Conservation (phyloP, 2,888 invertebrate species). For the Cheilosia impressa region DNA sequence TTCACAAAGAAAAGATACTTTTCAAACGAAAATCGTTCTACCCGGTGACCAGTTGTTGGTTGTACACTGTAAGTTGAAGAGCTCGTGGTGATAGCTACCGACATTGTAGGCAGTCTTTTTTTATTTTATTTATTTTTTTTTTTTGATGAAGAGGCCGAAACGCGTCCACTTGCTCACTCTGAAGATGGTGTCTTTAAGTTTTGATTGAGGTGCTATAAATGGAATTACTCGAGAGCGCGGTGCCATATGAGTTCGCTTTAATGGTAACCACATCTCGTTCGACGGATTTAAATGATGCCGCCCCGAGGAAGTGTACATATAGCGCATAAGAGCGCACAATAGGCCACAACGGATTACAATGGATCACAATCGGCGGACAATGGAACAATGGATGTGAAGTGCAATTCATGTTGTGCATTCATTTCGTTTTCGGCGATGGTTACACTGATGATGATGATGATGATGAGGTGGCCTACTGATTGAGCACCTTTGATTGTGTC, state of each 20-base stretch:
- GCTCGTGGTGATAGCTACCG: constrained; percentile 21
- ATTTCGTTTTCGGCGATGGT: constrained; percentile 58
- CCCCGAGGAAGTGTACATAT: not conserved
- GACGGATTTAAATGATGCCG: constrained; percentile 57
- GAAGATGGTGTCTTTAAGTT: constrained; percentile 56
- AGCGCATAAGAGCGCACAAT: constrained; percentile 3
- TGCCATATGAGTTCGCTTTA: constrained; percentile 68
- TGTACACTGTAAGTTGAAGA: constrained; percentile 31
- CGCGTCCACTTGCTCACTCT: constrained; percentile 22
- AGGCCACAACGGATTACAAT: constrained; percentile 23
- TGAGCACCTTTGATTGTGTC: constrained; percentile 62
- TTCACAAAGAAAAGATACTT: constrained; percentile 33
- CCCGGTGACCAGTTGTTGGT: not conserved
- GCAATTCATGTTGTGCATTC: constrained; percentile 65
- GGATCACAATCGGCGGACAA: constrained; percentile 18
- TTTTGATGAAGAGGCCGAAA: constrained; percentile 30
- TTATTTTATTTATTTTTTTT: too few species aligned
- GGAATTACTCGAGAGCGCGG: constrained; percentile 61
- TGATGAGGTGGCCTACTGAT: constrained; percentile 58
- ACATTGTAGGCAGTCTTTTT: not conserved
- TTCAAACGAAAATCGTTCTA: constrained; percentile 44
- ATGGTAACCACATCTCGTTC: constrained; percentile 46
- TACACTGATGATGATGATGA: constrained; percentile 11
- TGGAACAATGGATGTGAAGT: constrained; percentile 62
- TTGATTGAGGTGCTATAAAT: constrained; percentile 61